A percentile compares a stretch with the other conserved stretches of the same genome.
Conservation (phyloP, 2,113 vertebrate genomes). For the Rhinoderma darwinii region DNA sequence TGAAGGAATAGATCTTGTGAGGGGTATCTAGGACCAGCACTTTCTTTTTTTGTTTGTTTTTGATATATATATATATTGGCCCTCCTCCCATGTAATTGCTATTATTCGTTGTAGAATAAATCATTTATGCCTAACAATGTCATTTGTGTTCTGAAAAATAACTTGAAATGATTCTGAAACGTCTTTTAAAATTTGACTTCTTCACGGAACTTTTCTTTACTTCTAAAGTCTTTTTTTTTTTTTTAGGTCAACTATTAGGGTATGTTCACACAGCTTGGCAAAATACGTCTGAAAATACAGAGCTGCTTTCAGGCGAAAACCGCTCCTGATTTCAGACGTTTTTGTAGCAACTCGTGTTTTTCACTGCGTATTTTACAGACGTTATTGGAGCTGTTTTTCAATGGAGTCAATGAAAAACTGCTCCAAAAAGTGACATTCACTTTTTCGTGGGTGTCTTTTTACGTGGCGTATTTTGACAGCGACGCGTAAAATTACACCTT, state of each 20-base stretch:
- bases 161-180: neutral
- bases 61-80: conserved; percentile 2
- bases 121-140: conserved; percentile 37
- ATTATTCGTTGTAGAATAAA: conserved; percentile 59
- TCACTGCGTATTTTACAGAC: no score
- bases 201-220: neutral
- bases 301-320: no score
- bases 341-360: no score
- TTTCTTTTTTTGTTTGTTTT: conserved; percentile 12
- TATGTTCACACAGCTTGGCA: no score
- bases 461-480: no score
- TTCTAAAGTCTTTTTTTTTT: neutral
- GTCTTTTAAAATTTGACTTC: neutral
- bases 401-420: no score
- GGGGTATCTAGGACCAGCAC: neutral
- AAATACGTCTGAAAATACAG: no score
- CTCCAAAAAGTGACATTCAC: no score
- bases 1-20: neutral
- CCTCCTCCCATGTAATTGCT: conserved; percentile 30
- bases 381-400: no score
- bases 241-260: neutral
- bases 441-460: no score
- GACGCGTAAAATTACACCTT: no score
- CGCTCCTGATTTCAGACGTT: no score
- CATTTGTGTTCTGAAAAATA: conserved; percentile 1